Evolutionary conservation across 2,888 invertebrate species (phyloP), one percentile per base, ranked within the genome.

Genomic region (Brachycybe producta): DNA sequence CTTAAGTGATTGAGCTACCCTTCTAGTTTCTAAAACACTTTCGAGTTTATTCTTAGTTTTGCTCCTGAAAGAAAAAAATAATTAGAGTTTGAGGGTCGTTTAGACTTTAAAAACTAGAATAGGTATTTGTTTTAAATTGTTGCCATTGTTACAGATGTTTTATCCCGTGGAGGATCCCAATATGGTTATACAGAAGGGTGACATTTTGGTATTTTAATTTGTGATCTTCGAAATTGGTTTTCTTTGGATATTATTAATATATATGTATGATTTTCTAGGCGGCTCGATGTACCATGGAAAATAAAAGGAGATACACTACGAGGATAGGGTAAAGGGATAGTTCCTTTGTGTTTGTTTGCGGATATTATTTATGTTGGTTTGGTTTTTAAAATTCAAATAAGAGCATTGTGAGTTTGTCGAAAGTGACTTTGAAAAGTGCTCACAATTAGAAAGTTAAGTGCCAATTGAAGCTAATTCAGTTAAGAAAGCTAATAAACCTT

Each of bases 271-370:
- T 57, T 54, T 63, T 67, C 38, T 61, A 76, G 75, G 92, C 92
- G 2, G 86, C 92, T 0, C 71, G 92, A 35, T 95, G 95, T 67
- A 90, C 91, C 1, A 92, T 94, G 91, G 73, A 79, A 56, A 91
- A 83, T 62, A 72, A 77, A 7, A 71, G 78, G 1, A 64, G 75
- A 21, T 70, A 74, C 35, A 62, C 68, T 24, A 85, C 88, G 1
- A 67, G 67, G 56, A 78, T 88, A 59, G 90, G 90, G 84, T 84
- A 68, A 70, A 73, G 32, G 13, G 11, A 3, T 19, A 15, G 8
- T 38, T 30, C 8, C 8, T 11, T 30, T n/a, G n/a, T n/a, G 8
- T 30, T n/a, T 30, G 8, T 30, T 11, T 11, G 32, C 8, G 32
- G 8, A n/a, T n/a, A 30, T 30, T n/a, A 30, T 30, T 30, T 8